These are phyloP conservation scores for Fissipunctia ypsillon DNA, from an alignment of 2,888 invertebrate genomes.

Conservation along the genomic window DNA sequence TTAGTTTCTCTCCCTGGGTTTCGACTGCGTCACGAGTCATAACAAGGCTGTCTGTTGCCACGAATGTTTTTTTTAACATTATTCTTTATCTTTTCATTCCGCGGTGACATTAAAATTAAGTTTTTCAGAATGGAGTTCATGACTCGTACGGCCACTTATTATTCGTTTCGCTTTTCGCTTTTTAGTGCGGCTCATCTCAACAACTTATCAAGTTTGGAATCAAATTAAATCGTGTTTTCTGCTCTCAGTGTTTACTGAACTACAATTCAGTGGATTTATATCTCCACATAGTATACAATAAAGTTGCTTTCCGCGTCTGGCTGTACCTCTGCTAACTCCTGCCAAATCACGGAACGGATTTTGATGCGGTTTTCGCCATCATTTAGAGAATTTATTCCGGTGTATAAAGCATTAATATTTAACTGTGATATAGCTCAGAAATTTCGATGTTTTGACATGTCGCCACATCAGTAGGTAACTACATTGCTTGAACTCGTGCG, in stretches of 20 bases:
- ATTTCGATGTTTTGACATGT: no score
- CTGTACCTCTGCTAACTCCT: no score
- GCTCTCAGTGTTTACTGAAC: background rate
- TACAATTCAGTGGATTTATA: background rate
- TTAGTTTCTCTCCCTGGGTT: conserved; percentile 6
- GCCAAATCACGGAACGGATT: no score
- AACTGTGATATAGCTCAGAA: no score
- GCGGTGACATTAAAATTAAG: background rate
- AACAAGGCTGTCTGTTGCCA: background rate
- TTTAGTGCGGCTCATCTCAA: background rate
- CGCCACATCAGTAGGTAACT: no score
- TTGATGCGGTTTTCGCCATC: no score
- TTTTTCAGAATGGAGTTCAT: background rate
- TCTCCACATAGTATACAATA: no score
- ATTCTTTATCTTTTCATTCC: background rate
- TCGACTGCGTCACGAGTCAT: conserved; percentile 3
- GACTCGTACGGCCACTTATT: background rate
- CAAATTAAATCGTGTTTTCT: conserved; percentile 1
- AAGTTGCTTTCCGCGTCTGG: no score
- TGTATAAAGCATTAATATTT: no score
- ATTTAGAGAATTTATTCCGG: no score
- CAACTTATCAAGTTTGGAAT: background rate
- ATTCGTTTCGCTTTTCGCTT: background rate
- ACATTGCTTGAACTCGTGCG: no score
- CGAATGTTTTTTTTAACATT: background rate